Percentiles rank a stretch among this genome's conserved stretches.
phyloP scores from a whole-genome alignment of 37 sponge, comb jelly and placozoan genomes.

The Halichondria panicea region DNA sequence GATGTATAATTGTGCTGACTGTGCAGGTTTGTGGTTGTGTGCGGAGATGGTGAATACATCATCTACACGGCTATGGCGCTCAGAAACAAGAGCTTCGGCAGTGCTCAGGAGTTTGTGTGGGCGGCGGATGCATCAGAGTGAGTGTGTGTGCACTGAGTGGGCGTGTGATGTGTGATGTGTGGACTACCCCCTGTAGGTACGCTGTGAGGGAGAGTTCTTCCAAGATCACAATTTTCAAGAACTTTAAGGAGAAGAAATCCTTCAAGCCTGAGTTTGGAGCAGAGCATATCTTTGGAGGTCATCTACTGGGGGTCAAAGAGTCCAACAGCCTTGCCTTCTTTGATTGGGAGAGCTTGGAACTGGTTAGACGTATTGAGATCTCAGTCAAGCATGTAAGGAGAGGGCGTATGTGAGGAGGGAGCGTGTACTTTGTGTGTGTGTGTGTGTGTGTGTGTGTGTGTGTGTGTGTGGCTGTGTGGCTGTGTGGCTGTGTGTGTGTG shows the following conservation, averaged over 20 bases:
- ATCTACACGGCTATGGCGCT: conserved; percentile 99
- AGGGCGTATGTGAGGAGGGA: not conserved
- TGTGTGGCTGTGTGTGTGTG: not conserved
- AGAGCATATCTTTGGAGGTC: conserved; percentile 96
- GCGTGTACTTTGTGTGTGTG: not conserved
- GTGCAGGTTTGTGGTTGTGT: conserved; percentile 93
- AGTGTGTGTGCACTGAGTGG: conserved; percentile 13
- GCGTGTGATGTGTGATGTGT: not conserved
- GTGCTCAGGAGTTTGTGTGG: conserved; percentile 98
- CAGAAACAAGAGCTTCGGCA: conserved; percentile 95
- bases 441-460: not conserved
- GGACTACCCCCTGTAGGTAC: conserved; percentile 51
- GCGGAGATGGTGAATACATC: conserved; percentile 99
- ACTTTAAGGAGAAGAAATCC: conserved; percentile 92
- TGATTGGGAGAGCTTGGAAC: conserved; percentile 88
- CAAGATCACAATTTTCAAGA: conserved; percentile 92
- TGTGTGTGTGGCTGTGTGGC: not conserved
- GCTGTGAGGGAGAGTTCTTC: conserved; percentile 74
- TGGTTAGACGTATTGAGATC: conserved; percentile 85
- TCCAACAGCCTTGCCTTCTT: conserved; percentile 75
- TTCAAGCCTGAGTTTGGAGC: conserved; percentile 94
- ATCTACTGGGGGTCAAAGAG: conserved; percentile 74
- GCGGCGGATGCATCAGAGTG: conserved; percentile 90
- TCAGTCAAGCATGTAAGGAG: conserved; percentile 56
- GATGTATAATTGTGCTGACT: not conserved